Evolutionary conservation across 92 coral and sea anemone genomes (phyloP), one percentile per base, ranked within the genome.

Genomic region (Paragorgia papillata): DNA sequence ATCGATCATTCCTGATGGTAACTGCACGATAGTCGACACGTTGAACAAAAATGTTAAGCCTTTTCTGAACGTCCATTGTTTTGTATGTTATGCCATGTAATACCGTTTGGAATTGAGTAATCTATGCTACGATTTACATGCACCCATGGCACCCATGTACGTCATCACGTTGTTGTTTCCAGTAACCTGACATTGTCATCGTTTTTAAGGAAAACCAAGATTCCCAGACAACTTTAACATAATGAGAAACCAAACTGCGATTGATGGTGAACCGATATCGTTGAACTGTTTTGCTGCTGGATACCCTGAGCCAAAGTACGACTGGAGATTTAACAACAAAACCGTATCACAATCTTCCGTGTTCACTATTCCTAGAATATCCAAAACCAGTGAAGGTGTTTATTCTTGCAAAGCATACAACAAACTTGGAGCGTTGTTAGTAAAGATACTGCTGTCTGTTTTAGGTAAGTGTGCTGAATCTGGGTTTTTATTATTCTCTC

Each of bases 321-420:
- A 35, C 19, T 71, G 78, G 78, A 32, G 27, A 54, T 71, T 71
- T 19, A 37, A 54, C n/a, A 71, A 71, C 37, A 54, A 18, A 18
- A 53, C 65, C 39, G 25, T 53, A 17, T 55, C 62, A 44, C 57
- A 21, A 8, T 20, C 8, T 21, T 0, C 62, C 18, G 46, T 71
- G 1, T 55, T 71, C n/a, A 71, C 64, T n/a, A 53, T 71, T 20
- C 27, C 46, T 0, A 55, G 28, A 15, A 29, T 55, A 0, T 71
- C 78, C 30, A 51, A 19, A 25, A 21, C 7, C 19, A 31, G 54
- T 19, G 64, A 53, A 53, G 98, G 98, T 7, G 76, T 46, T 15
- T 94, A 90, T 75, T 73, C 71, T 9, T 94, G 98, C 43, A 32
- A 20, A 21, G 97, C 92, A 1, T 59, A 30, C 51, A 94, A 94